Conservation (phyloP, 1,140 invertebrate species). For the Trachymyrmex cornetzi region DNA sequence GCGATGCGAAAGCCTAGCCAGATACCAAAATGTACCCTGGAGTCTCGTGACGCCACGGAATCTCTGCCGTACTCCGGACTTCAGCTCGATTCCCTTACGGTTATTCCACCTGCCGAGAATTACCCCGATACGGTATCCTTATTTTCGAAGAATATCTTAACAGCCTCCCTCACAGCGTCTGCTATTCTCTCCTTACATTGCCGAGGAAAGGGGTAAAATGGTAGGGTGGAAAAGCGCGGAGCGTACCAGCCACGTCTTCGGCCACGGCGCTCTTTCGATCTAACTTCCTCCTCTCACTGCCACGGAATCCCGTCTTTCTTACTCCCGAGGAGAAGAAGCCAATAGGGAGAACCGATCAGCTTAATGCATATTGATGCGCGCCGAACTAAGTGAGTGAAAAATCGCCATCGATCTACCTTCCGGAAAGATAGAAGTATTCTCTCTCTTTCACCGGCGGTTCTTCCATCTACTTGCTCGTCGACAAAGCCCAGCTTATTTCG, state of each 20-base stretch:
- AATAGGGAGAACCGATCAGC: conserved; percentile 85
- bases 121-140: conserved; percentile 82
- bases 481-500: conserved; percentile 56
- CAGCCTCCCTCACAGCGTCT: conserved; percentile 75
- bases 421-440: conserved; percentile 75
- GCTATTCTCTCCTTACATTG: conserved; percentile 65
- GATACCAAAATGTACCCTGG: conserved; percentile 84
- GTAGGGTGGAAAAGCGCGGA: conserved; percentile 30
- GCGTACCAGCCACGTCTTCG: conserved; percentile 33
- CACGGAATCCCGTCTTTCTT: conserved; percentile 67
- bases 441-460: conserved; percentile 61
- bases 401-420: conserved; percentile 85
- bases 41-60: conserved; percentile 80
- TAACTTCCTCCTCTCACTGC: conserved; percentile 65
- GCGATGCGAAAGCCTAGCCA: conserved; percentile 68
- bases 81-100: conserved; percentile 83
- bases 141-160: conserved; percentile 85
- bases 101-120: conserved; percentile 84
- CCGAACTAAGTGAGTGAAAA: conserved; percentile 86
- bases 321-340: conserved; percentile 78
- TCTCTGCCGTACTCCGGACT: conserved; percentile 81
- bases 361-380: conserved; percentile 87
- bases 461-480: conserved; percentile 62
- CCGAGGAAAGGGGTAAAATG: conserved; percentile 67
- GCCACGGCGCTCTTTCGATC: conserved; percentile 61